Percentiles rank a stretch among this genome's conserved stretches.
Evolutionary conservation across 92 coral and sea anemone species (phyloP).

Genomic region (Phenganax subtilis): DNA sequence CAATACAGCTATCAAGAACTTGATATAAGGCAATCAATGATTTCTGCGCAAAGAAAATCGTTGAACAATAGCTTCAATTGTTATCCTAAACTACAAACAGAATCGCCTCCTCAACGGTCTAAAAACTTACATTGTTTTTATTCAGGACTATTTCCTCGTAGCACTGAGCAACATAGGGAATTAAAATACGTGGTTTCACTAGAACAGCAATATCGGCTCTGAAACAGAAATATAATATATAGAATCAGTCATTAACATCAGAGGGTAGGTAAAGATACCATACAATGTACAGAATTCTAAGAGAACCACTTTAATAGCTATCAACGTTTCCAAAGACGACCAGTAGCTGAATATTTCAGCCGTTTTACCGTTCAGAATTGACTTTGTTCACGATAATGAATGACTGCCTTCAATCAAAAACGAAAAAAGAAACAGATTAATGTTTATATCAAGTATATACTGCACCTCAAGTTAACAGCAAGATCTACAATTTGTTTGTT

Average conservation of each 20-base stretch:
- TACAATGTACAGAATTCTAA: no score
- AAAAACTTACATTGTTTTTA: constrained; percentile 31
- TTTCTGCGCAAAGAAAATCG: constrained; percentile 42
- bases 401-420: no score
- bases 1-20: constrained; percentile 60
- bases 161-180: constrained; percentile 74
- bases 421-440: no score
- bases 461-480: constrained; percentile 18
- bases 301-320: no score
- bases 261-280: no score
- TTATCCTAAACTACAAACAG: not conserved
- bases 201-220: constrained; percentile 69
- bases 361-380: no score
- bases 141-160: constrained; percentile 48
- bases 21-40: constrained; percentile 58
- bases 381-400: no score
- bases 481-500: constrained; percentile 27
- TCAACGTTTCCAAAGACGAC: no score
- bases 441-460: not conserved
- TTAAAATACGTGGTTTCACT: constrained; percentile 66
- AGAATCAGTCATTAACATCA: constrained; percentile 3
- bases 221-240: not conserved
- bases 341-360: no score
- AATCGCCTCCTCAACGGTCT: no score
- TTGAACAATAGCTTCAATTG: not conserved